Evolutionary conservation across 2,113 vertebrate species (phyloP).

Genomic region (Strix uralensis): DNA sequence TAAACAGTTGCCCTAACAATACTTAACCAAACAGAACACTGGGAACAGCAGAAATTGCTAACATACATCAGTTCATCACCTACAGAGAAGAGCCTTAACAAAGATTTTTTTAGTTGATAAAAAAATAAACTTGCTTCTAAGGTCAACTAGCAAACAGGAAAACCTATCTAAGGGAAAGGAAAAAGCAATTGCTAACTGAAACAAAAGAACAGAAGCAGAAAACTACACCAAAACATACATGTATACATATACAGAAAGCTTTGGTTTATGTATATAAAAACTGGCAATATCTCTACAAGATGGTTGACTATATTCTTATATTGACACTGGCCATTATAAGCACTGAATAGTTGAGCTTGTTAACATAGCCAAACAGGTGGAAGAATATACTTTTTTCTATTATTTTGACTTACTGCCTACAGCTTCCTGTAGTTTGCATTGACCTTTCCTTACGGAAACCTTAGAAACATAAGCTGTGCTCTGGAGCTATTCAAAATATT

Average conservation of each 20-base stretch:
- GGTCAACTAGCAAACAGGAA: not conserved
- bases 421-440: not conserved
- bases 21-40: not conserved
- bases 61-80: not conserved
- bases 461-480: not conserved
- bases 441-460: constrained; percentile 29
- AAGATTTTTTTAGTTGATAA: not conserved
- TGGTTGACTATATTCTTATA: not conserved
- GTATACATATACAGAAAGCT: not conserved
- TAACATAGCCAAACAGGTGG: not conserved
- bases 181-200: not conserved
- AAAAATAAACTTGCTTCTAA: not conserved
- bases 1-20: not conserved
- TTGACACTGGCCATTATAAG: not conserved
- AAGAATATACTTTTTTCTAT: not conserved
- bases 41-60: not conserved
- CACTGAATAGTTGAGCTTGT: not conserved
- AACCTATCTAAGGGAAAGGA: not conserved
- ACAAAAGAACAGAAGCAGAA: not conserved
- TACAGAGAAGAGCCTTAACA: not conserved
- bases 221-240: not conserved
- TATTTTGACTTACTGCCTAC: not conserved
- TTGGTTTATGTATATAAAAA: not conserved
- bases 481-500: constrained; percentile 15
- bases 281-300: not conserved